Evolutionary conservation across 2,888 invertebrate genomes (phyloP), one percentile per base, ranked within the genome.

Genomic region (Cataglyphis altisquamis): DNA sequence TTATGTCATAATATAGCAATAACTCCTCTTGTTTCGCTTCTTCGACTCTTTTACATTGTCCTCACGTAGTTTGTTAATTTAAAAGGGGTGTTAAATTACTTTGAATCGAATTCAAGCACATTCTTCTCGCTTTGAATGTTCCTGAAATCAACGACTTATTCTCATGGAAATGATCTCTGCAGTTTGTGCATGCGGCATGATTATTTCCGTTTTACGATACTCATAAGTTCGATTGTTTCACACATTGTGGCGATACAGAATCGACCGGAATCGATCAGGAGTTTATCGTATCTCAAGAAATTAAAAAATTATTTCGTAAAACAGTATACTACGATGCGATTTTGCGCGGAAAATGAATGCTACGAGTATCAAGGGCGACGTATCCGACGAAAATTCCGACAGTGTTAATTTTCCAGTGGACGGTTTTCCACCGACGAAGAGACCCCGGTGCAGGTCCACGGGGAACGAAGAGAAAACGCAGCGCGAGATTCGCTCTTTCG

Each of bases 361-460:
- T 82, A 73, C 77, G 82, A 86, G 64, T 82, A 88, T 85, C 82
- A 86, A 81, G 84, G 75, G 70, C 86, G 86, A 87, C 85, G 86
- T 91, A 90, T 91, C 90, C 91, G 88, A 90, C 88, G 91, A 92
- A 92, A 93, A 93, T 91, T 92, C 90, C 90, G 91, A 90, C 91
- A 91, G 90, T 90, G 92, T 93, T 93, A 93, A 93, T 93, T 93
- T 93, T 93, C 93, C 92, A 92, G 91, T 92, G 91, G 88, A 88
- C 91, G 93, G 89, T 92, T 90, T 52, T 85, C 87, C 90, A 88
- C 81, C 83, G 87, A 88, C 91, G 91, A 90, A 91, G 92, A 89
- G 88, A 84, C 74, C 82, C 70, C 83, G 78, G 73, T 48, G 77
- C 81, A 82, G 72, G 82, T 81, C 84, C 85, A n/a, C 75, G 32